phyloP scores from a whole-genome alignment of 2,888 invertebrate species.

The Temnothorax unifasciatus region DNA sequence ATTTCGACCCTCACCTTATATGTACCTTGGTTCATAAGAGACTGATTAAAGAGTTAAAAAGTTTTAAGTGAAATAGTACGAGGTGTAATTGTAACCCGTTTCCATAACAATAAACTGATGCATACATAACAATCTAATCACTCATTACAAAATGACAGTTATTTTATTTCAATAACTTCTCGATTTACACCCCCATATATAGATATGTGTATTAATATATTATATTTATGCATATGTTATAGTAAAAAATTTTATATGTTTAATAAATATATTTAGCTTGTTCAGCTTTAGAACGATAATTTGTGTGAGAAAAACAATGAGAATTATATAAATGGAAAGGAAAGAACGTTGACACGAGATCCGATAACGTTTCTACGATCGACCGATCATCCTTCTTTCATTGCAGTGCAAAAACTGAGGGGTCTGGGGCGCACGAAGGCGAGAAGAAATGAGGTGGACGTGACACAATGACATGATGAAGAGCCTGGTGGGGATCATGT shows the following conservation, averaged over 20 bases:
- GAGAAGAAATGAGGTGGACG: slow-evolving; percentile 86
- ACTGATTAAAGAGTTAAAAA: background rate
- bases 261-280: background rate
- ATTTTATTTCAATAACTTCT: background rate
- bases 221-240: background rate
- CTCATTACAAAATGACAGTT: background rate
- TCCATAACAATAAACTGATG: background rate
- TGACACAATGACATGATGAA: slow-evolving; percentile 88
- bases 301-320: background rate
- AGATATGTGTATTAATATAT: background rate
- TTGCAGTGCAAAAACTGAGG: slow-evolving; percentile 78
- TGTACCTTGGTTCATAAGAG: background rate
- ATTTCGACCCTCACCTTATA: background rate
- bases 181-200: background rate
- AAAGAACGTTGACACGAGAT: slow-evolving; percentile 2
- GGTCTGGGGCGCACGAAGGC: slow-evolving; percentile 78
- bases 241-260: background rate
- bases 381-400: slow-evolving; percentile 23
- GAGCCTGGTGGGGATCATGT: slow-evolving; percentile 89
- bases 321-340: slow-evolving; percentile 1
- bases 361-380: slow-evolving; percentile 33
- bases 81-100: background rate
- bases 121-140: background rate
- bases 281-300: background rate
- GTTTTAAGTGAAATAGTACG: background rate